Evolutionary conservation across 2,888 invertebrate genomes (phyloP), one percentile per base, ranked within the genome.

Genomic region (Ganaspis brasiliensis): DNA sequence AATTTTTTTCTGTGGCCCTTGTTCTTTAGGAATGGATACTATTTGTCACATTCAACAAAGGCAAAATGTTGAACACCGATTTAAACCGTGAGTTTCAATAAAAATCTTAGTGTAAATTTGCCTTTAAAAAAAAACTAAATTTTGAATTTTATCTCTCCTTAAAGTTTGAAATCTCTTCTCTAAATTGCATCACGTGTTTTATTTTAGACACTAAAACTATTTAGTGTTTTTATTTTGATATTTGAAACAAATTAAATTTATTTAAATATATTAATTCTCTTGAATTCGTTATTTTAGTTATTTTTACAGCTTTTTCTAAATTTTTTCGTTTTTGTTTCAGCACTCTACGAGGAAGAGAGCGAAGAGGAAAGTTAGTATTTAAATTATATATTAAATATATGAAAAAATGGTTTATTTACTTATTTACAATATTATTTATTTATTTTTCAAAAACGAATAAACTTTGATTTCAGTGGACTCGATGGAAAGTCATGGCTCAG

Each of bases 401-500:
- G n/a, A n/a, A n/a, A n/a, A n/a, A n/a, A n/a, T n/a, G n/a, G n/a
- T n/a, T n/a, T n/a, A n/a, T n/a, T n/a, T n/a, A n/a, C n/a, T n/a
- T n/a, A n/a, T n/a, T n/a, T n/a, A n/a, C n/a, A n/a, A n/a, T n/a
- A n/a, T n/a, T n/a, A n/a, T n/a, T n/a, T n/a, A n/a, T n/a, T n/a
- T n/a, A n/a, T n/a, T n/a, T n/a, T n/a, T n/a, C n/a, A 61, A 19
- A 35, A 24, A 35, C 6, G 14, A 9, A 9, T 19, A 3, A 21
- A 52, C 52, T 74, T 61, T 61, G 12, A 74, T 79, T 77, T 72
- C 75, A 91, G 96, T 98, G 91, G 97, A 96, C 80, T 96, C 96
- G 31, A 96, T 99, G 94, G 98, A 99, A 92, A 96, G 96, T 88
- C 99, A 99, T 92, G 99, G 99, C 73, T 98, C 98, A 67, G 98